A percentile compares a stretch with the other conserved stretches of the same genome.
Evolutionary conservation across 1,140 invertebrate species (phyloP).

Genomic region (Drosophila lacteicornis): DNA sequence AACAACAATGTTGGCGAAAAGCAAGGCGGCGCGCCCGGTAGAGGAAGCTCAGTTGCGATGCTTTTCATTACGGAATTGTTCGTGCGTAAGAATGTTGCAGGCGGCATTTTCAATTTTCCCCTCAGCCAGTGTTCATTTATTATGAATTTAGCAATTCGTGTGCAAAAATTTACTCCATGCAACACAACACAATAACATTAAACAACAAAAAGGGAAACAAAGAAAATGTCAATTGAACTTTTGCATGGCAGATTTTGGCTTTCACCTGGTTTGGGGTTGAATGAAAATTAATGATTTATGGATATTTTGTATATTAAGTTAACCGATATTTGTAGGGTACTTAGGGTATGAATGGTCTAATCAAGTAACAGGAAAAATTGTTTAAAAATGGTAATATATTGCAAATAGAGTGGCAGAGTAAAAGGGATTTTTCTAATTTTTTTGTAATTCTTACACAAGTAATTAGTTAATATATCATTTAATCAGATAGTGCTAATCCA

Average conservation of each 20-base stretch:
- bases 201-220: constrained; percentile 44
- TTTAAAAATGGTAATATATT: not conserved
- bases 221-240: constrained; percentile 73
- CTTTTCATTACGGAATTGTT: constrained; percentile 80
- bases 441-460: too few relatives aligned
- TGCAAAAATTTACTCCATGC: constrained; percentile 64
- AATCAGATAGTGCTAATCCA: too few relatives aligned
- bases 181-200: constrained; percentile 9
- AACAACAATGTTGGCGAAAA: constrained; percentile 65
- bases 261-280: not conserved
- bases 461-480: too few relatives aligned
- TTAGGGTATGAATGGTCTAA: not conserved
- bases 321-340: constrained; percentile 16
- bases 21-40: not conserved
- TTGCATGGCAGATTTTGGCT: constrained; percentile 47
- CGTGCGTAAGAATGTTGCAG: constrained; percentile 80
- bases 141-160: constrained; percentile 82
- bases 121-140: constrained; percentile 69
- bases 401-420: too few relatives aligned
- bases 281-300: constrained; percentile 65
- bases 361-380: not conserved
- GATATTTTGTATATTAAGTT: constrained; percentile 33
- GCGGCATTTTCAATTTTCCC: constrained; percentile 77
- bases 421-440: too few relatives aligned
- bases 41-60: constrained; percentile 23